Evolutionary conservation across 1,140 invertebrate genomes (phyloP), one percentile per base, ranked within the genome.

Genomic region (Thalassaphorura encarpata): DNA sequence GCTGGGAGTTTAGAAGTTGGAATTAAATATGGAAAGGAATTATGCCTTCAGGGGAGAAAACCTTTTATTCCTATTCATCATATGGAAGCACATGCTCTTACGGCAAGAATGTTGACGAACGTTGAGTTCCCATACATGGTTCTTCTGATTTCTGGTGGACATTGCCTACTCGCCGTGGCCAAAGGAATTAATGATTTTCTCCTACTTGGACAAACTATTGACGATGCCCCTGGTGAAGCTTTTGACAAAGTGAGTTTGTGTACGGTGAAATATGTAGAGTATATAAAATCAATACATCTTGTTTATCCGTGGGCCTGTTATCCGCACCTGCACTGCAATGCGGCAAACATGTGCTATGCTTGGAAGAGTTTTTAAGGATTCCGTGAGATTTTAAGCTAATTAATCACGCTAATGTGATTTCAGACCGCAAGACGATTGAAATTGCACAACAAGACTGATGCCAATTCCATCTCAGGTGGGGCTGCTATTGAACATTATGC

Each of bases 51-150:
- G 50, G 77, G 78, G 62, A 77, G 80, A 0, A 90, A 91, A 71
- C 89, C 90, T 4, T 75, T 97, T 60, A 90, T 98, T 68, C 91
- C 93, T 0, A 87, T 98, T 65, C 94, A 98, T 77, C 95, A 98
- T 65, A 98, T 98, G 94, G 84, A 97, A 79, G 94, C 94, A 8
- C 95, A 24, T 79, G 92, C 94, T n/a, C 71, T 97, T 51, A 92
- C 85, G 21, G 80, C 78, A 16, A 76, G 92, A 68, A 83, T 96
- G 78, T 69, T 75, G 1, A 63, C 81, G 55, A 64, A 82, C 78
- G 74, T 97, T 43, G 71, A 83, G 48, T 97, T 90, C 77, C 95
- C 95, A 18, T 62, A 87, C 75, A 71, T 97, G 43, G 83, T 86
- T 24, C 70, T 97, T 13, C 73, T 98, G 2, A 83, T 93, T 56